These are phyloP conservation scores for Cuculus canorus DNA, from an alignment of 2,797 vertebrate genomes.

Conservation along the genomic window DNA sequence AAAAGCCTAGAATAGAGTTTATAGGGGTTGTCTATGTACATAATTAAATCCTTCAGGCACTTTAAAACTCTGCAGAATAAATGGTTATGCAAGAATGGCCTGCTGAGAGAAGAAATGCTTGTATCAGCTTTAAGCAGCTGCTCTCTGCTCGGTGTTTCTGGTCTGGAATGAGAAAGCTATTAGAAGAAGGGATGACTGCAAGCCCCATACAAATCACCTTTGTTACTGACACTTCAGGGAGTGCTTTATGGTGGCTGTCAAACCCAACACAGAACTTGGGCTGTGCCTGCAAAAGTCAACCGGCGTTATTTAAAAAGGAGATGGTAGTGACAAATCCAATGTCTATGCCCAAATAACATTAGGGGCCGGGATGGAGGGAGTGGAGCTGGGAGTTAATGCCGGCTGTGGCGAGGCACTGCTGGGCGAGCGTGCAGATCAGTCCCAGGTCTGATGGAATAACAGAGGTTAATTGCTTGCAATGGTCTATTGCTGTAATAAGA, in stretches of 20 bases:
- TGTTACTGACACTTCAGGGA: constrained; percentile 89
- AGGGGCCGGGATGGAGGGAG: constrained; percentile 51
- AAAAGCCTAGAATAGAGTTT: constrained; percentile 98
- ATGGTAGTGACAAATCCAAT: constrained; percentile 57
- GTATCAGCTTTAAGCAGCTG: constrained; percentile 85
- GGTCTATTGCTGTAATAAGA: constrained; percentile 80
- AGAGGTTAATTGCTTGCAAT: constrained; percentile 88
- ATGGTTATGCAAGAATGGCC: constrained; percentile 93
- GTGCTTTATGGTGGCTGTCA: constrained; percentile 88
- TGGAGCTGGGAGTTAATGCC: constrained; percentile 63
- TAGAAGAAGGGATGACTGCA: constrained; percentile 82
- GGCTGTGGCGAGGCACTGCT: constrained; percentile 52
- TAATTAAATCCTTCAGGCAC: constrained; percentile 99
- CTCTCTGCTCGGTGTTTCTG: constrained; percentile 76
- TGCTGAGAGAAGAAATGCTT: constrained; percentile 89
- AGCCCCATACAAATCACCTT: constrained; percentile 88
- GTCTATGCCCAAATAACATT: constrained; percentile 11
- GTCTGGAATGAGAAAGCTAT: constrained; percentile 84
- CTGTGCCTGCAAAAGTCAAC: constrained; percentile 78
- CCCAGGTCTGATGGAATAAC: constrained; percentile 81
- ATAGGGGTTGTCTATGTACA: constrained; percentile 96
- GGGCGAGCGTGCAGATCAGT: constrained; percentile 64
- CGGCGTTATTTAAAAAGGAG: constrained; percentile 74
- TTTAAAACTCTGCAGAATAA: constrained; percentile 94
- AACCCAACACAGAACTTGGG: constrained; percentile 79